Evolutionary conservation across 2,113 vertebrate genomes (phyloP).

Genomic region (Corythaeola cristata): DNA sequence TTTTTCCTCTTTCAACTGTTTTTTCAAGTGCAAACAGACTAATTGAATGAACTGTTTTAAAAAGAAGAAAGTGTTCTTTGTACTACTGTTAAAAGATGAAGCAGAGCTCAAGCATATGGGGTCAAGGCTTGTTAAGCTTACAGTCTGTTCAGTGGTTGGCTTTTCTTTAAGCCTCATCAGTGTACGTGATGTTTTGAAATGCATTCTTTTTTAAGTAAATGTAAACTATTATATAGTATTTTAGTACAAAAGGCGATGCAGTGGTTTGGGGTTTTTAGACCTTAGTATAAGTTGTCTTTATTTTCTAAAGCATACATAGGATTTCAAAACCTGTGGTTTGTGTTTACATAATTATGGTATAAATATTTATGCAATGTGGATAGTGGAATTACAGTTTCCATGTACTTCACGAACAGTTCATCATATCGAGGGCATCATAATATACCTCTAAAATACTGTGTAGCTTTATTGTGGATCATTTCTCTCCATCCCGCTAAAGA

Average conservation of each 20-base stretch:
- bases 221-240: background rate
- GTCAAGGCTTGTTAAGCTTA: background rate
- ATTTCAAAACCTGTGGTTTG: background rate
- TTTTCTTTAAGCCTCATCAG: background rate
- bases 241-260: background rate
- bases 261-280: background rate
- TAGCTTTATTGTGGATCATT: background rate
- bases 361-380: background rate
- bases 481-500: background rate
- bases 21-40: constrained; percentile 24
- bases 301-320: background rate
- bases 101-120: background rate
- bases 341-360: background rate
- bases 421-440: background rate
- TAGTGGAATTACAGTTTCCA: background rate
- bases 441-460: background rate
- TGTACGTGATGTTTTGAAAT: background rate
- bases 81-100: background rate
- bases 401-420: background rate
- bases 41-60: background rate
- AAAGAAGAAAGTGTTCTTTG: constrained; percentile 12
- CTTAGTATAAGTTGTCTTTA: background rate
- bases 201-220: background rate
- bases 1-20: background rate
- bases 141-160: background rate